Conservation (phyloP, 2,797 vertebrate genomes). For the Diglossa cyanea region DNA sequence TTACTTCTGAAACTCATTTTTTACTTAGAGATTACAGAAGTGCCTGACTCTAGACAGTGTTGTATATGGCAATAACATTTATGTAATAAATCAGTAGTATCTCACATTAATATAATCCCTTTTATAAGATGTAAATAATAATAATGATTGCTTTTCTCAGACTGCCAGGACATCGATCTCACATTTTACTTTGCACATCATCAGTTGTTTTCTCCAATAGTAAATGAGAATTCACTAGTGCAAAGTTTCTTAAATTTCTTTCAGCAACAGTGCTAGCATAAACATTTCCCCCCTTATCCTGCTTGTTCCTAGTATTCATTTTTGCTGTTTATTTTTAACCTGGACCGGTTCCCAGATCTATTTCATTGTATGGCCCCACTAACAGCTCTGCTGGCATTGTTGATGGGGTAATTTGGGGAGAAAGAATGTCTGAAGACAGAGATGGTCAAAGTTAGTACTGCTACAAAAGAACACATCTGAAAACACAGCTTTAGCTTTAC, state of each 20-base stretch:
- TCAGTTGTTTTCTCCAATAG: not conserved
- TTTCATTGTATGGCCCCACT: constrained; percentile 19
- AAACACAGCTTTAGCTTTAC: constrained; percentile 26
- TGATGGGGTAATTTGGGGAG: not conserved
- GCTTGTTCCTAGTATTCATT: constrained; percentile 32
- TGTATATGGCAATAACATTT: not conserved
- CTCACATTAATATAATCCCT: not conserved
- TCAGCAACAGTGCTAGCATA: not conserved
- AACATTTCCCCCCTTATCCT: constrained; percentile 9
- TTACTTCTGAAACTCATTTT: not conserved
- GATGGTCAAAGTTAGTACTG: constrained; percentile 11
- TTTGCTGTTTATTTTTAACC: constrained; percentile 61
- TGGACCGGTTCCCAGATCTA: constrained; percentile 30
- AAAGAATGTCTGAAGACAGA: constrained; percentile 12
- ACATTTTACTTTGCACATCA: not conserved
- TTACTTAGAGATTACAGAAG: not conserved
- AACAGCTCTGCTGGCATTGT: constrained; percentile 21
- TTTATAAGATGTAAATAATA: not conserved
- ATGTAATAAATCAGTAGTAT: not conserved
- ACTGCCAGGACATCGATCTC: not conserved
- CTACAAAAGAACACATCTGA: not conserved
- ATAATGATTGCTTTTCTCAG: not conserved
- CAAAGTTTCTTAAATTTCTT: constrained; percentile 17
- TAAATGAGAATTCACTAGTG: not conserved
- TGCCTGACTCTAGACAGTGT: not conserved